Percentiles rank a stretch among this genome's conserved stretches.
phyloP scores from a whole-genome alignment of 2,797 vertebrate genomes.

The Cirrhinus molitorella region DNA sequence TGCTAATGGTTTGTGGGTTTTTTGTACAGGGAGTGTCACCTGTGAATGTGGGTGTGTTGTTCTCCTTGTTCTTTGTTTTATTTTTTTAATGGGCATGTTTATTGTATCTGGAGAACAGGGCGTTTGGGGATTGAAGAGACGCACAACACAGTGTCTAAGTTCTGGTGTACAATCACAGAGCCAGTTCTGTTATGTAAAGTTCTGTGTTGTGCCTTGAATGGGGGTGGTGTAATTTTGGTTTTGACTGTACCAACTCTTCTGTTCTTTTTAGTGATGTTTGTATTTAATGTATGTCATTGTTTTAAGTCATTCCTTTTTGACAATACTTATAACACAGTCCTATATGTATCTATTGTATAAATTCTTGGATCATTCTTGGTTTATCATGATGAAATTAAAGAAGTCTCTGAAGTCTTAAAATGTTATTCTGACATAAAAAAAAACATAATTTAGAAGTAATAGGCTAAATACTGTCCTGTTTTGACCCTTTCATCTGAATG shows the following conservation, averaged over 20 bases:
- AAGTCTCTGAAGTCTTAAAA: background rate
- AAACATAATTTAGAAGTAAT: no score
- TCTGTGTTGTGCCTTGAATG: constrained; percentile 1
- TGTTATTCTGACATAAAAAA: no score
- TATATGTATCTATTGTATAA: background rate
- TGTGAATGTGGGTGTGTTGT: background rate
- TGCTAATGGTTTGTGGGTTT: constrained; percentile 20
- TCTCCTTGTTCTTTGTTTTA: constrained; percentile 2
- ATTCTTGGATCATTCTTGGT: background rate
- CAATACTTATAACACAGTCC: background rate
- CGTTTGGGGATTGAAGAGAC: background rate
- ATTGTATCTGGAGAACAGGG: background rate
- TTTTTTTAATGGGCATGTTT: constrained; percentile 12
- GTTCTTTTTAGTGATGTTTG: background rate
- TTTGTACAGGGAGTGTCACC: background rate
- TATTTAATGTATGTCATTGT: background rate
- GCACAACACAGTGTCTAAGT: background rate
- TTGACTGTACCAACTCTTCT: background rate
- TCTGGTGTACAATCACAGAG: background rate
- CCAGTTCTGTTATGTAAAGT: constrained; percentile 33
- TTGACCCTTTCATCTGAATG: no score
- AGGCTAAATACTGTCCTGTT: no score
- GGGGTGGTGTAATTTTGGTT: constrained; percentile 13
- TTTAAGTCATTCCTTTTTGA: background rate
- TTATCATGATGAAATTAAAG: background rate